A percentile compares a stretch with the other conserved stretches of the same genome.
phyloP scores from a whole-genome alignment of 1,140 invertebrate genomes.

The Anthonomus grandis region DNA sequence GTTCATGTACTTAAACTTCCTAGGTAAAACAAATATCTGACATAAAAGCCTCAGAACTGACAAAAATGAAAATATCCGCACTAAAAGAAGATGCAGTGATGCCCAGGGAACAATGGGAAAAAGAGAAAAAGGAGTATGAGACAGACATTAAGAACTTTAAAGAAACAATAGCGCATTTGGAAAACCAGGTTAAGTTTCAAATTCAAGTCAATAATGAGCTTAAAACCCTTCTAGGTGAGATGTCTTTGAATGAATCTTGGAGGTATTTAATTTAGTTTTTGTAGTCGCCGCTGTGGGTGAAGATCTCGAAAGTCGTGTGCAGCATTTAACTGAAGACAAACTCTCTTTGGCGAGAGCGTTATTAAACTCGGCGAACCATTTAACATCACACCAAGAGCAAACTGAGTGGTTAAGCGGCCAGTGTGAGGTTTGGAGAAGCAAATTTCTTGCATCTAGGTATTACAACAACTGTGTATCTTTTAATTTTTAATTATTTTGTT shows the following conservation, averaged over 20 bases:
- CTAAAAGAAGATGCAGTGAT: conserved; percentile 38
- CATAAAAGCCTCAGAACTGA: conserved; percentile 56
- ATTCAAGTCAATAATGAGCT: conserved; percentile 82
- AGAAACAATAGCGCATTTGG: conserved; percentile 61
- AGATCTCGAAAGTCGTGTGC: conserved; percentile 84
- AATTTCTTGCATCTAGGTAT: conserved; percentile 88
- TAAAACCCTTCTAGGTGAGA: conserved; percentile 72
- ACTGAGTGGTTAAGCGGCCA: conserved; percentile 88
- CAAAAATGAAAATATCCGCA: conserved; percentile 38
- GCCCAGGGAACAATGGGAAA: conserved; percentile 39
- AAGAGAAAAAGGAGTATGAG: conserved; percentile 48
- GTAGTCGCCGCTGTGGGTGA: conserved; percentile 89
- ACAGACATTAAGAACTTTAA: conserved; percentile 57
- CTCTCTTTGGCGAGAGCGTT: conserved; percentile 80
- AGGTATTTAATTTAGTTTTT: background rate
- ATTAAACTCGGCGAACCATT: conserved; percentile 76
- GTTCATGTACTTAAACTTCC: no score
- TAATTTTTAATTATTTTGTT: background rate
- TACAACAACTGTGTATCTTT: background rate
- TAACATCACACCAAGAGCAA: conserved; percentile 86
- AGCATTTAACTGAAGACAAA: conserved; percentile 87
- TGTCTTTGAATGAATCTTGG: background rate
- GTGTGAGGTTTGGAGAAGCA: conserved; percentile 93
- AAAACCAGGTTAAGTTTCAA: conserved; percentile 71
- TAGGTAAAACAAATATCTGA: conserved; percentile 62